Evolutionary conservation across 2,888 invertebrate species (phyloP).

Genomic region (Zhuqinia jingwanae): DNA sequence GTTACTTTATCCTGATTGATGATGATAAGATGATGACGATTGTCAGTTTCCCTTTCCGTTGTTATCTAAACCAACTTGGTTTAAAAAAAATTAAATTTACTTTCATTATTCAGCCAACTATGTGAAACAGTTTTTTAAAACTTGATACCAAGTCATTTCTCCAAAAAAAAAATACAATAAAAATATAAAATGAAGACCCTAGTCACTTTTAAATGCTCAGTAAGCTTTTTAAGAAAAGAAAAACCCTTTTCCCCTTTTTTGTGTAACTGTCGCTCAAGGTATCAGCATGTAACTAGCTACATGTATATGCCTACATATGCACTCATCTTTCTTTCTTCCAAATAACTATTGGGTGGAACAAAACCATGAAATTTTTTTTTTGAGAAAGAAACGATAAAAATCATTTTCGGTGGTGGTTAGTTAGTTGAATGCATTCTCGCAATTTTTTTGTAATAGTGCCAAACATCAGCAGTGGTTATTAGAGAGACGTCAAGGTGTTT

Average conservation of each 20-base stretch:
- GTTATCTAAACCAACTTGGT: neutral
- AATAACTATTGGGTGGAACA: slow-evolving; percentile 4
- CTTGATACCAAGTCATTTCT: too few relatives aligned
- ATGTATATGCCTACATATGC: neutral
- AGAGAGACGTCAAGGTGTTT: slow-evolving; percentile 11
- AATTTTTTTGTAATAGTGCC: slow-evolving; percentile 19
- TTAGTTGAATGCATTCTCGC: neutral
- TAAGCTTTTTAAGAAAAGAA: too few relatives aligned
- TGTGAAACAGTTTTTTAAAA: too few relatives aligned
- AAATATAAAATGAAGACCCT: too few relatives aligned
- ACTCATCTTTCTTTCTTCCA: slow-evolving; percentile 26
- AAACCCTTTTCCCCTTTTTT: too few relatives aligned
- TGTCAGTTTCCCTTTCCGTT: slow-evolving; percentile 59
- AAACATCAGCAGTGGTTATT: slow-evolving; percentile 2
- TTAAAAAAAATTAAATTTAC: slow-evolving; percentile 18
- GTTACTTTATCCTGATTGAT: too few relatives aligned
- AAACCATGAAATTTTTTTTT: slow-evolving; percentile 1
- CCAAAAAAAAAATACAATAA: too few relatives aligned
- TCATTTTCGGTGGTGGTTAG: too few relatives aligned
- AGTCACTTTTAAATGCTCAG: too few relatives aligned
- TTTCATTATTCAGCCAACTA: slow-evolving; percentile 43
- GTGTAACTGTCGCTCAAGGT: too few relatives aligned
- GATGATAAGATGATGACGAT: slow-evolving; percentile 31
- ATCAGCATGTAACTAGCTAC: too few relatives aligned
- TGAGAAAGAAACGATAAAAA: neutral